Conservation (phyloP, 2,888 invertebrate genomes). For the Drosophila mimica region DNA sequence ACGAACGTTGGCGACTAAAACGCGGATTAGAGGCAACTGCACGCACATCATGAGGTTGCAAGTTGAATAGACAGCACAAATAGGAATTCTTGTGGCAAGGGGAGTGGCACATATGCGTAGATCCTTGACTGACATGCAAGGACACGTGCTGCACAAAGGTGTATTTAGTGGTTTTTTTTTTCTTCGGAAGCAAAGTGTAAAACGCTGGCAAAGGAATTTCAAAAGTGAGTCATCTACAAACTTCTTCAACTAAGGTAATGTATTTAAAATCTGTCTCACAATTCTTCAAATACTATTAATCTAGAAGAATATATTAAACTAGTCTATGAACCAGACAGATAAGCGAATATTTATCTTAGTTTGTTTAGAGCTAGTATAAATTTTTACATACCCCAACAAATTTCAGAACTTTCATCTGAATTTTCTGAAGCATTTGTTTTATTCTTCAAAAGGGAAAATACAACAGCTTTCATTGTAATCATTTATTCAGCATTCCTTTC, state of each 20-base stretch:
- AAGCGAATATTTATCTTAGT: not conserved
- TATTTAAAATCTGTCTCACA: not conserved
- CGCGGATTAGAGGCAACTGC: conserved; percentile 77
- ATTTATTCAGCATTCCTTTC: conserved; percentile 17
- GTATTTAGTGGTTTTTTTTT: not conserved
- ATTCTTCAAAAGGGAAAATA: not conserved
- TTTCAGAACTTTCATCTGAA: not conserved
- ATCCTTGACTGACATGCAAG: conserved; percentile 69
- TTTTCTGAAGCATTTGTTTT: not conserved
- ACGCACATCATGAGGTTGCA: conserved; percentile 72
- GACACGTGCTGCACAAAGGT: conserved; percentile 66
- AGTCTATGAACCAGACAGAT: not conserved
- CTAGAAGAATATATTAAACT: not conserved
- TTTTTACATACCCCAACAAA: not conserved
- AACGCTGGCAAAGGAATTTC: conserved; percentile 20
- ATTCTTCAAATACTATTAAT: not conserved
- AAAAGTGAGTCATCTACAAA: conserved; percentile 12
- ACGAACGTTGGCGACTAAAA: conserved; percentile 62
- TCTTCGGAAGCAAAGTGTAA: not conserved
- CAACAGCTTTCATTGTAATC: conserved; percentile 25
- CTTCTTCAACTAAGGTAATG: not conserved
- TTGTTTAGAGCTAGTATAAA: not conserved
- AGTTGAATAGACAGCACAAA: conserved; percentile 16
- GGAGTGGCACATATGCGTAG: conserved; percentile 32
- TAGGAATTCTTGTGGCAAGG: conserved; percentile 8